phyloP scores from a whole-genome alignment of 2,888 invertebrate genomes.

The Acleris emargana region DNA sequence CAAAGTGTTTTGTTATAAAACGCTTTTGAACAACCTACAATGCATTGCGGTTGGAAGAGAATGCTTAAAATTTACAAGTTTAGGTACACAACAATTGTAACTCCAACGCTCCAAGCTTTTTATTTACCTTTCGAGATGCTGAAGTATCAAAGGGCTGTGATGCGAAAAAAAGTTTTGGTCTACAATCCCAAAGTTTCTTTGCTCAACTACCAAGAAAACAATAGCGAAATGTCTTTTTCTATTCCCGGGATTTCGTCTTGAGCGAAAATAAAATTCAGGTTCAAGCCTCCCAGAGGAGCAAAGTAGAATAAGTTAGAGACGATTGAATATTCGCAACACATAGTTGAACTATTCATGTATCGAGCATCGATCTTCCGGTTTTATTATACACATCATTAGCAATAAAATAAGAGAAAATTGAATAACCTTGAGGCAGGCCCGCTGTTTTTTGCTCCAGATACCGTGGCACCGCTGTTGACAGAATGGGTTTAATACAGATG shows the following conservation, averaged over 20 bases:
- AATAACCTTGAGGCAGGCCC: constrained; percentile 36
- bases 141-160: constrained; percentile 2
- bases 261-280: constrained; percentile 3
- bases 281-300: constrained; percentile 9
- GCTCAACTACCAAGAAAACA: constrained; percentile 2
- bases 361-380: not conserved
- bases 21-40: constrained; percentile 1
- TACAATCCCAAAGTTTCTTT: constrained; percentile 10
- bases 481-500: constrained; percentile 59
- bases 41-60: not conserved
- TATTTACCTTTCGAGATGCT: constrained; percentile 3
- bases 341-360: constrained; percentile 17
- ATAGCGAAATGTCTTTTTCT: constrained; percentile 9
- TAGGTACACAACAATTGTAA: not conserved
- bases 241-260: not conserved
- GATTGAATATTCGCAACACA: constrained; percentile 1
- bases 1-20: constrained; percentile 9
- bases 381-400: constrained; percentile 12
- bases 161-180: constrained; percentile 5
- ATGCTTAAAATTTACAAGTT: not conserved
- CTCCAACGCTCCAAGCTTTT: constrained; percentile 2
- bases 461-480: constrained; percentile 56
- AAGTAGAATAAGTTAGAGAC: constrained; percentile 17
- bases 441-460: constrained; percentile 40
- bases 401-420: constrained; percentile 14